Conservation (phyloP, 2,797 vertebrate genomes). For the Syndactyla subalaris region DNA sequence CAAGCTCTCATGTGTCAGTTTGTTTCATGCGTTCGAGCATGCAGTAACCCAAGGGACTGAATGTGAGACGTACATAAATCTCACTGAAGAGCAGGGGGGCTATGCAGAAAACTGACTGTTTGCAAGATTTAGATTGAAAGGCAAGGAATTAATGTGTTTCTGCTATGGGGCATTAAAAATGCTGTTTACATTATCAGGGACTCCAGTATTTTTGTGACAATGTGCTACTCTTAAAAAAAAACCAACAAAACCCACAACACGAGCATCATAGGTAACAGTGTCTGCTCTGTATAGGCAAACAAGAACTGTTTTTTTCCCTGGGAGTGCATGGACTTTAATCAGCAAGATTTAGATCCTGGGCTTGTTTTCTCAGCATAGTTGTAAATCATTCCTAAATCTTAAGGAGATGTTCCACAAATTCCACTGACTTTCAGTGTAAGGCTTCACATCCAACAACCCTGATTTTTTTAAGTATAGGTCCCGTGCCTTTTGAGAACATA, state of each 20-base stretch:
- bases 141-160: not conserved
- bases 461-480: slow-evolving; percentile 72
- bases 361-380: slow-evolving; percentile 5
- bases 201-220: not conserved
- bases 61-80: not conserved
- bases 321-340: not conserved
- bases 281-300: not conserved
- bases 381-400: slow-evolving; percentile 57
- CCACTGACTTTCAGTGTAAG: slow-evolving; percentile 56
- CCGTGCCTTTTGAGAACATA: slow-evolving; percentile 30
- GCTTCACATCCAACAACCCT: not conserved
- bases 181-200: fast-evolving
- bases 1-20: not conserved
- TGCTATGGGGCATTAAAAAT: not conserved
- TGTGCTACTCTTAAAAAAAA: not conserved
- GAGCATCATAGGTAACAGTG: not conserved
- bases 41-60: not conserved
- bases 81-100: not conserved
- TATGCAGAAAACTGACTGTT: not conserved
- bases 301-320: not conserved
- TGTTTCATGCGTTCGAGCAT: not conserved
- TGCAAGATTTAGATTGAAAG: not conserved
- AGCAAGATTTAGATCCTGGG: slow-evolving; percentile 3
- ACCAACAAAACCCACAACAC: no score
- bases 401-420: slow-evolving; percentile 57